Evolutionary conservation across 2,113 vertebrate genomes (phyloP).

Genomic region (Cricetomys ansorgei): DNA sequence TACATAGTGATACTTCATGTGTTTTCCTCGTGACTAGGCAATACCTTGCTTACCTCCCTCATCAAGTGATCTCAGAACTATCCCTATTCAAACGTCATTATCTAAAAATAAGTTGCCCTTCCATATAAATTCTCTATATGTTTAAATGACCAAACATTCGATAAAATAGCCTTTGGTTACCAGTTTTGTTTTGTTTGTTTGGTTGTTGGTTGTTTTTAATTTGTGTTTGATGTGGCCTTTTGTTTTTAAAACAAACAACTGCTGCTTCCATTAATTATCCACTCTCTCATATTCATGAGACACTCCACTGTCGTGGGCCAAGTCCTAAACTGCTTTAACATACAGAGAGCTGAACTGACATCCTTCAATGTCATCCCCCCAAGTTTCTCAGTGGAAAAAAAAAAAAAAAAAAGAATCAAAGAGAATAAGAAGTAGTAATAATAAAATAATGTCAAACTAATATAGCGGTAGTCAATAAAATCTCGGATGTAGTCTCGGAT

Average conservation of each 20-base stretch:
- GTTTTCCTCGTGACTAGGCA: background rate
- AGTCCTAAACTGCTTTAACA: background rate
- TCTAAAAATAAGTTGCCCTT: slow-evolving; percentile 11
- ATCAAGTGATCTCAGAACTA: background rate
- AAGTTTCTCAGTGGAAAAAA: slow-evolving; percentile 11
- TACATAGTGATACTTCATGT: background rate
- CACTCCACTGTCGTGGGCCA: background rate
- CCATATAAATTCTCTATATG: background rate
- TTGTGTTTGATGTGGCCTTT: background rate
- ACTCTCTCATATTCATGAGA: background rate
- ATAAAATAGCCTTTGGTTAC: background rate
- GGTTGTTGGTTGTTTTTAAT: background rate
- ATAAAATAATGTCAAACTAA: background rate
- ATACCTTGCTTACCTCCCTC: background rate
- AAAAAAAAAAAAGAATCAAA: background rate
- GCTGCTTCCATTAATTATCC: background rate
- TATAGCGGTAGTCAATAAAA: background rate
- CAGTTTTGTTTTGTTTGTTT: background rate
- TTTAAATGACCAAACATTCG: background rate
- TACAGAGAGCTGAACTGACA: background rate
- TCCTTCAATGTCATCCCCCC: background rate
- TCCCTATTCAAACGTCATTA: background rate
- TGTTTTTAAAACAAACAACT: slow-evolving; percentile 2
- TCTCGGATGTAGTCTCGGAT: background rate
- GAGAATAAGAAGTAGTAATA: background rate